Evolutionary conservation across 2,113 vertebrate genomes (phyloP), one percentile per base, ranked within the genome.

Genomic region (Xyrauchen texanus): DNA sequence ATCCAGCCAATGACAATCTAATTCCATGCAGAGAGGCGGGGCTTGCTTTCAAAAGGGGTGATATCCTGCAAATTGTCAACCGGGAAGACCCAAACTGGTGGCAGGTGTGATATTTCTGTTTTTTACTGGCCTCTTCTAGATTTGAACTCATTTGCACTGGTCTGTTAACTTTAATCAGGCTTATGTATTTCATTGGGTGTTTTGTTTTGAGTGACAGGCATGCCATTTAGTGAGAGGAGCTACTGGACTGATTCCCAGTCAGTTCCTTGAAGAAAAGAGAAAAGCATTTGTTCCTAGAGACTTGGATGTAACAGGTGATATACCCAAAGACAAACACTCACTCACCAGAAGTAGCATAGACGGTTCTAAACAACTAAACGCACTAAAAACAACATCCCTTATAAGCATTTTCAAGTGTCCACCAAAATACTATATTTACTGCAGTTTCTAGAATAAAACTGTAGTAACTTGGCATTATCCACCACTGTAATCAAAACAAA

Each of bases 51-150:
- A 91, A 93, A 79, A 95, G 92, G 86, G 96, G 96, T 51, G 98
- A 99, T 92, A 93, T 99, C 89, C 95, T 99, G 82, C 97, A 99
- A 91, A 97, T 99, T 75, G 97, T 99, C 79, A 98, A 98, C 89
- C 92, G 96, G 66, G 97, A 99, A 90, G 98, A 99, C 85, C 93
- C 95, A 51, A 98, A 99, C 86, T 99, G 98, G 98, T 99, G 98
- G 98, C 98, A 99, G 97, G 97, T 98, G 86, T 86, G 92, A 34
- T 34, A 44, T n/a, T 49, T 10, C 34, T 55, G 65, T 52, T 63
- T 10, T 34, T 34, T 10, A 16, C 15, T 68, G 4, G 8, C n/a
- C 46, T 68, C 9, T 9, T 15, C 13, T 60, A 0, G 15, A 63
- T 70, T 63, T 49, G n/a, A n/a, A 53, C 21, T 65, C 0, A 60